Evolutionary conservation across 1,140 invertebrate species (phyloP).

Genomic region (Chironomus striatipennis): DNA sequence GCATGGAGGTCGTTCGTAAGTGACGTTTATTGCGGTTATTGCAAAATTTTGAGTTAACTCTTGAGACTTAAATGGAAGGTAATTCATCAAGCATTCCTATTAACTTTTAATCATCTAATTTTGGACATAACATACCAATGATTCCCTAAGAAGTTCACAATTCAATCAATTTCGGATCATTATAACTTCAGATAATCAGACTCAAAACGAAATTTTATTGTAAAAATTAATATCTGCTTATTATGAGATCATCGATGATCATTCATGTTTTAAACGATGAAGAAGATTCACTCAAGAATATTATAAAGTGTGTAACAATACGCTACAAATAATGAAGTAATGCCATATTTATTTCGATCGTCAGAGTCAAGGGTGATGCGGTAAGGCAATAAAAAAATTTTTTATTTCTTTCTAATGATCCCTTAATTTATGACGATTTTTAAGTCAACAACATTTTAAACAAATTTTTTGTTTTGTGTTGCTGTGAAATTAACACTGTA

Average conservation of each 20-base stretch:
- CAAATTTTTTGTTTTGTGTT: background rate
- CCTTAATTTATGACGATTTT: background rate
- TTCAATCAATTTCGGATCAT: conserved; percentile 13
- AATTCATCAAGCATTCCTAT: too few relatives aligned
- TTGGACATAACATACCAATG: background rate
- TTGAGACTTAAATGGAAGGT: too few relatives aligned
- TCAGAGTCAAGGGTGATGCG: background rate
- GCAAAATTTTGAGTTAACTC: too few relatives aligned
- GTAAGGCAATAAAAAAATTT: background rate
- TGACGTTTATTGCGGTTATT: too few relatives aligned
- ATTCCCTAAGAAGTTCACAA: background rate
- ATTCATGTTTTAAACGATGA: too few relatives aligned
- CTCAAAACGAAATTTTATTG: background rate
- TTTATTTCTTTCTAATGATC: background rate
- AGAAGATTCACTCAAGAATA: too few relatives aligned
- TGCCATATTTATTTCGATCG: too few relatives aligned
- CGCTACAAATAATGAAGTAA: too few relatives aligned
- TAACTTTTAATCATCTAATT: too few relatives aligned
- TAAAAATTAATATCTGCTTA: background rate
- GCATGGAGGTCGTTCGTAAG: too few relatives aligned
- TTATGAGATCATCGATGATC: background rate
- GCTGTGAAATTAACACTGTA: background rate
- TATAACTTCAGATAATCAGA: background rate
- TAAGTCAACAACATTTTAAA: too few relatives aligned
- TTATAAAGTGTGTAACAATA: too few relatives aligned